Evolutionary conservation across 53 echinoderm and acorn worm species (phyloP).

Genomic region (Henricia sp.): DNA sequence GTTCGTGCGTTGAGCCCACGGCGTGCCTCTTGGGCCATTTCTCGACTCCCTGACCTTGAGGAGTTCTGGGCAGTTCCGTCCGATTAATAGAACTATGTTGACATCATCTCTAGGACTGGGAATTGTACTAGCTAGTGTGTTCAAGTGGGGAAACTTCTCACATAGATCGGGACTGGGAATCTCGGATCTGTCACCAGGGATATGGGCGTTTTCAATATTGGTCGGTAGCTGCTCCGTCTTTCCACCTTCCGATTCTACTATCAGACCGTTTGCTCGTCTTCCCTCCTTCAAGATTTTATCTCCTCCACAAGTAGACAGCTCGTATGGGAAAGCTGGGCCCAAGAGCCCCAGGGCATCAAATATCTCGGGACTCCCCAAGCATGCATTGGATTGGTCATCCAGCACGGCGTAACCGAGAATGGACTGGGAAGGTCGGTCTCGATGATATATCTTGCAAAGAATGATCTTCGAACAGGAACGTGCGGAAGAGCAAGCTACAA

Average conservation of each 20-base stretch:
- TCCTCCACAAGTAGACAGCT: slow-evolving; percentile 60
- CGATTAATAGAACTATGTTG: slow-evolving; percentile 47
- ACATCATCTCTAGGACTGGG: slow-evolving; percentile 54
- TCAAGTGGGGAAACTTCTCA: slow-evolving; percentile 2
- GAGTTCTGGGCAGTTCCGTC: slow-evolving; percentile 65
- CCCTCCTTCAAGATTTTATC: background rate
- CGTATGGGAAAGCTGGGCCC: slow-evolving; percentile 38
- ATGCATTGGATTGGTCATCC: slow-evolving; percentile 62
- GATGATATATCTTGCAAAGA: slow-evolving; percentile 50
- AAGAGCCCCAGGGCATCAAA: slow-evolving; percentile 25
- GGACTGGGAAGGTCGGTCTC: slow-evolving; percentile 10
- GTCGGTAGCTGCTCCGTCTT: slow-evolving; percentile 57
- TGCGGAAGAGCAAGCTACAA: slow-evolving; percentile 10
- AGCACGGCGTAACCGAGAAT: slow-evolving; percentile 60
- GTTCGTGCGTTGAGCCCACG: slow-evolving; percentile 70
- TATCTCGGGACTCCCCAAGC: slow-evolving; percentile 35
- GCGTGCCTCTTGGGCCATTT: slow-evolving; percentile 59
- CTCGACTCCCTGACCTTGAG: slow-evolving; percentile 70
- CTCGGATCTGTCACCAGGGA: slow-evolving; percentile 49
- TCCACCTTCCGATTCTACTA: slow-evolving; percentile 40
- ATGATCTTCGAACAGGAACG: slow-evolving; percentile 62
- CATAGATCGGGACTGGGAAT: slow-evolving; percentile 43
- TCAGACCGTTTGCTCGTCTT: slow-evolving; percentile 26
- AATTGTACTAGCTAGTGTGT: background rate
- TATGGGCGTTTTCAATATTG: slow-evolving; percentile 38